These are phyloP conservation scores for Melanophora roralis DNA, from an alignment of 2,888 invertebrate genomes.

Conservation along the genomic window DNA sequence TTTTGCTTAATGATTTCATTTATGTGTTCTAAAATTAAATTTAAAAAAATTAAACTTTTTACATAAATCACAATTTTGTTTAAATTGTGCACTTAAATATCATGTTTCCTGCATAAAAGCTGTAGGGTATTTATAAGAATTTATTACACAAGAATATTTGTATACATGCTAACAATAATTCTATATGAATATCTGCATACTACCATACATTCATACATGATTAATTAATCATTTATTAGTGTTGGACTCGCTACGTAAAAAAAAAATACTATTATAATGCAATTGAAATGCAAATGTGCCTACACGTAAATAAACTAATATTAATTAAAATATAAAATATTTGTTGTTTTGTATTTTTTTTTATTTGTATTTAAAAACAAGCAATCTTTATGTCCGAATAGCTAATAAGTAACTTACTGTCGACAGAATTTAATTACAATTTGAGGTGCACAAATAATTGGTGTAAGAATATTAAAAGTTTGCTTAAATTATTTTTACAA, in stretches of 20 bases:
- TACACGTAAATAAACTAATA: conserved; percentile 38
- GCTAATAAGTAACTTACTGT: background rate
- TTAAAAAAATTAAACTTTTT: too few species aligned
- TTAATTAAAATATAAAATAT: background rate
- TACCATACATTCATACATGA: background rate
- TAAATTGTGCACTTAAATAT: too few species aligned
- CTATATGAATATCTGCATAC: too few species aligned
- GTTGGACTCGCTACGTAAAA: background rate
- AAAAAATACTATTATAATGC: conserved; percentile 42
- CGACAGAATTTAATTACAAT: conserved; percentile 30
- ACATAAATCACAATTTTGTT: too few species aligned
- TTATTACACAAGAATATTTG: too few species aligned
- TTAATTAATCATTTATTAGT: background rate
- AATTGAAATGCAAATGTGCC: conserved; percentile 61
- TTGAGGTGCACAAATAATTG: conserved; percentile 29
- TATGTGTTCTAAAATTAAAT: too few species aligned
- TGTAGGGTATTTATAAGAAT: too few species aligned
- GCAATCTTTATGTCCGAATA: conserved; percentile 3
- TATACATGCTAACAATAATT: too few species aligned
- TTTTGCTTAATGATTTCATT: too few species aligned
- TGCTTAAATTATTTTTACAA: conserved; percentile 15
- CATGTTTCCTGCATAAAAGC: too few species aligned
- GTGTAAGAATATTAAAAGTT: conserved; percentile 34
- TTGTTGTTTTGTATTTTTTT: too few species aligned
- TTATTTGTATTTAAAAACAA: too few species aligned